Evolutionary conservation across 2,797 vertebrate species (phyloP).

Genomic region (Bradypodion pumilum): DNA sequence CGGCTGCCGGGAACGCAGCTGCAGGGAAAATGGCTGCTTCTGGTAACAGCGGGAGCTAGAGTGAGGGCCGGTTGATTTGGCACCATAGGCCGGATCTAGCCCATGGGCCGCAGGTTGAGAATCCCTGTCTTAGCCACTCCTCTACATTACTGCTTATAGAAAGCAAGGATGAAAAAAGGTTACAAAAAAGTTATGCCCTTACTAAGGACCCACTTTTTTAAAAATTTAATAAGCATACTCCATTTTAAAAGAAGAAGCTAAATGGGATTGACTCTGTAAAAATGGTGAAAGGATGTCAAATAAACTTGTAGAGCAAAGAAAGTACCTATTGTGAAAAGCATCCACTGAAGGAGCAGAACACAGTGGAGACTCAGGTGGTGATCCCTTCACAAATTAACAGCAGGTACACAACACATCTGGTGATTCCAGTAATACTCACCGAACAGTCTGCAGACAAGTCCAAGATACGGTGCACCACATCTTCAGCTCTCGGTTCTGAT

Average conservation of each 20-base stretch:
- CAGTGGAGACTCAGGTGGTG: no score
- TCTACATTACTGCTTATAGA: no score
- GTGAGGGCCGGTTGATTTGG: no score
- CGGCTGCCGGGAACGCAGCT: no score
- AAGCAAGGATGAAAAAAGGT: neutral
- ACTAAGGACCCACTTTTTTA: neutral
- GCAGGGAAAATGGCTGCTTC: no score
- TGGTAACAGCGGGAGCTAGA: no score
- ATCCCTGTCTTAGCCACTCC: no score
- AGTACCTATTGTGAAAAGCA: neutral
- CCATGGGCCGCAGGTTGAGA: no score
- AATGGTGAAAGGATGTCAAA: neutral
- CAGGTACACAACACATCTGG: neutral
- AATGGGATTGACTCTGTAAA: no score
- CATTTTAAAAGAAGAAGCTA: neutral
- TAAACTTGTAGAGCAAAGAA: neutral
- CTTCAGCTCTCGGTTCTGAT: conserved; percentile 96
- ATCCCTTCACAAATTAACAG: neutral
- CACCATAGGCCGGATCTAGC: no score
- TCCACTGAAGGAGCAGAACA: no score
- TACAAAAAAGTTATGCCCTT: neutral
- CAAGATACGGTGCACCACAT: conserved; percentile 99
- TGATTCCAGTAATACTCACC: conserved; percentile 69
- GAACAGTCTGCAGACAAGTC: conserved; percentile 95
- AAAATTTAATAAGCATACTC: neutral